Percentiles rank a stretch among this genome's conserved stretches.
These are phyloP conservation scores for Medauroidea extradentata DNA, from an alignment of 1,140 invertebrate species.

Conservation along the genomic window DNA sequence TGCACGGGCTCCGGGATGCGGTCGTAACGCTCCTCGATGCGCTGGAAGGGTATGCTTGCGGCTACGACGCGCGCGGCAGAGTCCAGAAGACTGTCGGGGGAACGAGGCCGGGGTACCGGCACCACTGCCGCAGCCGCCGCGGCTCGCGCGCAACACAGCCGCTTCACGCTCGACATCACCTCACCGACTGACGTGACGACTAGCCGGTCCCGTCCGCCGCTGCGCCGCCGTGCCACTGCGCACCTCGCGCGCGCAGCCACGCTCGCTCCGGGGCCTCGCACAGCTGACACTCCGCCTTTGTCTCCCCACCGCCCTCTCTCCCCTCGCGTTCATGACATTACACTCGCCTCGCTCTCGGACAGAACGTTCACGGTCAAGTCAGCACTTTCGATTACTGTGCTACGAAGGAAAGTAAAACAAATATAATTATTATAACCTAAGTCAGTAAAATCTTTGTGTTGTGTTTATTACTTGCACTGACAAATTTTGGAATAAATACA, in stretches of 20 bases:
- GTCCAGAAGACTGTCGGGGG: conserved; percentile 67
- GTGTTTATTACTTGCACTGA: no score
- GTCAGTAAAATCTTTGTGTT: no score
- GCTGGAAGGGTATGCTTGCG: conserved; percentile 77
- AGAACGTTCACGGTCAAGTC: no score
- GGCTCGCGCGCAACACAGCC: conserved; percentile 43
- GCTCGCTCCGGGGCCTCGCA: conserved; percentile 7
- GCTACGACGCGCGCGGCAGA: conserved; percentile 79
- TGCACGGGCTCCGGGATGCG: conserved; percentile 85
- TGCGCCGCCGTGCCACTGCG: background rate
- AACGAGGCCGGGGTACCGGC: conserved; percentile 13
- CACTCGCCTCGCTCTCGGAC: no score
- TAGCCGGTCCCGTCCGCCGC: conserved; percentile 5
- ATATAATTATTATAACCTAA: no score
- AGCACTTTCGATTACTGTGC: no score
- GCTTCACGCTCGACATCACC: conserved; percentile 25
- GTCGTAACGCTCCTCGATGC: conserved; percentile 80
- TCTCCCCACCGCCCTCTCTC: background rate
- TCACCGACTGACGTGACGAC: background rate
- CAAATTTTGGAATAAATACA: no score
- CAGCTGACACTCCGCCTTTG: background rate
- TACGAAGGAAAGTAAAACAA: no score
- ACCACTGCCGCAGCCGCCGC: conserved; percentile 19
- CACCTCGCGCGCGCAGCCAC: background rate
- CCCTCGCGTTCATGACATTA: no score